Evolutionary conservation across 1,140 invertebrate genomes (phyloP), one percentile per base, ranked within the genome.

Genomic region (Dendroctonus valens): DNA sequence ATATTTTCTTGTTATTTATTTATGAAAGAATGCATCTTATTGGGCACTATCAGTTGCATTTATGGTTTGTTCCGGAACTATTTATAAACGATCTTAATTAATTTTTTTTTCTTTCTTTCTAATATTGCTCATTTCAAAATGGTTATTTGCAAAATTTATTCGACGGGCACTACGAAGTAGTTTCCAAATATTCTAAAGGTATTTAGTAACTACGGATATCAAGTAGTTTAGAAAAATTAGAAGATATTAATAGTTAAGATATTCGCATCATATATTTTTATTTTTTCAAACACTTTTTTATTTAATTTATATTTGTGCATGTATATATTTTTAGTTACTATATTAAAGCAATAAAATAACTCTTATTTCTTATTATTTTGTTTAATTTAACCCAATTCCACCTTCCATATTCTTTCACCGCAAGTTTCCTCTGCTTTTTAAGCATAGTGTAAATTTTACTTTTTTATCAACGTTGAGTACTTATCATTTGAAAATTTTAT

Each of bases 281-380:
- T 72, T 67, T 69, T 69, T 68, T 26, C 26, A 26, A 26, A 69
- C 66, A 65, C 60, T 67, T 69, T 71, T 68, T 71, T 59, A 69
- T 72, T 68, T 69, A 66, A 71, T 71, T 71, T 72, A 67, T 72
- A 69, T 69, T 66, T 70, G 63, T 67, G 68, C 71, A 70, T 73
- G 69, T n/a, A 71, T 73, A 73, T 62, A 69, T 69, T 55, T 40
- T 61, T 11, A 39, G 42, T 51, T 52, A 65, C 40, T 67, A 59
- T 73, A 71, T 59, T 73, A 69, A 71, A 73, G 71, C 71, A 73
- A 73, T 73, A 73, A 71, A 70, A 69, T 60, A 49, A 55, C 71
- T 71, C 64, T 69, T 73, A 71, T 70, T 71, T 65, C 48, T 62
- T 63, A 26, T 26, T 26, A 26, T 26, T 26, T 26, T 26, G 26